phyloP scores from a whole-genome alignment of 2,113 vertebrate genomes.

The Chloroceryle aenea region DNA sequence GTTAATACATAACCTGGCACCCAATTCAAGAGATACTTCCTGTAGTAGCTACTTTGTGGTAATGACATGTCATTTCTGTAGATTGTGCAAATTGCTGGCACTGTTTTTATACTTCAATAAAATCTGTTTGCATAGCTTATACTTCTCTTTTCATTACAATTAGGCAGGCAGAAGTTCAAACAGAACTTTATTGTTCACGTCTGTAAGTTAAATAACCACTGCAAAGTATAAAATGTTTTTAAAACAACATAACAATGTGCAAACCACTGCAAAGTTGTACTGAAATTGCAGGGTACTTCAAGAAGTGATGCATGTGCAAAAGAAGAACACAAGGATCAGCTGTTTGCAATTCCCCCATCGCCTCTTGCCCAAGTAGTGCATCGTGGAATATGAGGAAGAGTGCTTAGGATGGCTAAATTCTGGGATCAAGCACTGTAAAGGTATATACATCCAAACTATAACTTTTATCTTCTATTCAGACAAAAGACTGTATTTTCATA shows the following conservation, averaged over 20 bases:
- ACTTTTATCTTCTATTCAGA: not conserved
- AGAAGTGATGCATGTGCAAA: not conserved
- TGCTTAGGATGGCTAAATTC: not conserved
- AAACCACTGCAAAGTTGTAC: not conserved
- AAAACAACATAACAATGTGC: not conserved
- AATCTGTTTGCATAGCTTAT: conserved; percentile 25
- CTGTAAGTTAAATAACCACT: conserved; percentile 23
- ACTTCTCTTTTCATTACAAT: conserved; percentile 44
- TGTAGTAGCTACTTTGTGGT: conserved; percentile 29
- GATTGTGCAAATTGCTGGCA: conserved; percentile 34
- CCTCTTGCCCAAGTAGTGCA: not conserved
- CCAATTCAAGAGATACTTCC: conserved; percentile 40
- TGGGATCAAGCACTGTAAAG: not conserved
- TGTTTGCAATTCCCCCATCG: not conserved
- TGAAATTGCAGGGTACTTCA: not conserved
- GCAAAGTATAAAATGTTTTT: not conserved
- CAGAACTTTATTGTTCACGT: conserved; percentile 8
- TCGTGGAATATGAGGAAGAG: not conserved
- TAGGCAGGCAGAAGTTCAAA: conserved; percentile 33
- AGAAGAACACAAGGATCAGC: not conserved
- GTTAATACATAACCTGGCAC: conserved; percentile 14
- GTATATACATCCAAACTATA: not conserved
- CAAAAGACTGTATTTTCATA: not conserved
- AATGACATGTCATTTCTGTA: conserved; percentile 52
- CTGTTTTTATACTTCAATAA: conserved; percentile 52